phyloP scores from a whole-genome alignment of 2,888 invertebrate species.

The Melanargia galathea region DNA sequence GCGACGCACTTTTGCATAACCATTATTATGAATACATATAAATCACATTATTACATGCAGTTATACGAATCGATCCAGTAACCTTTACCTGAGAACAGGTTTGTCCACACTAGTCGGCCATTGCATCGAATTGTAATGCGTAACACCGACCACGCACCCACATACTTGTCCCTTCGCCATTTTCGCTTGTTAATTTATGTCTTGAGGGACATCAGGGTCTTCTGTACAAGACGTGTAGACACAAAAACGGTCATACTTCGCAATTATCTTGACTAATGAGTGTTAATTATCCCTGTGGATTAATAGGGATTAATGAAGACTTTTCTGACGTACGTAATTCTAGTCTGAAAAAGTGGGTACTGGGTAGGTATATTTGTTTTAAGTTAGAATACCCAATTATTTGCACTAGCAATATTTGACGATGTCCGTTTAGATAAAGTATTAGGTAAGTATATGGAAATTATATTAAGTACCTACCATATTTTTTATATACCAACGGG shows the following conservation, averaged over 20 bases:
- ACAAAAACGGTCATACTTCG: slow-evolving; percentile 17
- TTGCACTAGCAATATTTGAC: too few species aligned
- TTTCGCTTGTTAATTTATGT: slow-evolving; percentile 24
- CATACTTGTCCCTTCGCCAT: slow-evolving; percentile 14
- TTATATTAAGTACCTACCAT: too few species aligned
- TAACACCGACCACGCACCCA: slow-evolving; percentile 1
- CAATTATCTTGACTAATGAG: slow-evolving; percentile 3
- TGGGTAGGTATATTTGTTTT: too few species aligned
- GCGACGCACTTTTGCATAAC: neutral
- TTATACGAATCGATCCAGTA: slow-evolving; percentile 22
- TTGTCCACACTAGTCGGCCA: slow-evolving; percentile 16
- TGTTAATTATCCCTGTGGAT: neutral
- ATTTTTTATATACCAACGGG: too few species aligned
- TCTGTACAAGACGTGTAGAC: slow-evolving; percentile 2
- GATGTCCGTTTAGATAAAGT: too few species aligned
- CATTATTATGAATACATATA: neutral
- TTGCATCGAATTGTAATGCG: slow-evolving; percentile 25
- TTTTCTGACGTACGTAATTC: too few species aligned
- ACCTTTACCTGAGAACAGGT: slow-evolving; percentile 18
- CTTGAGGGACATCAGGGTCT: slow-evolving; percentile 18
- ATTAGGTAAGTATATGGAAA: too few species aligned
- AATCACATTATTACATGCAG: too few species aligned
- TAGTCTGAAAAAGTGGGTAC: too few species aligned
- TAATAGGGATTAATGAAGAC: slow-evolving; percentile 3
- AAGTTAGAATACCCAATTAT: too few species aligned